phyloP scores from a whole-genome alignment of 2,797 vertebrate genomes.

The Apogon hyalosoma region DNA sequence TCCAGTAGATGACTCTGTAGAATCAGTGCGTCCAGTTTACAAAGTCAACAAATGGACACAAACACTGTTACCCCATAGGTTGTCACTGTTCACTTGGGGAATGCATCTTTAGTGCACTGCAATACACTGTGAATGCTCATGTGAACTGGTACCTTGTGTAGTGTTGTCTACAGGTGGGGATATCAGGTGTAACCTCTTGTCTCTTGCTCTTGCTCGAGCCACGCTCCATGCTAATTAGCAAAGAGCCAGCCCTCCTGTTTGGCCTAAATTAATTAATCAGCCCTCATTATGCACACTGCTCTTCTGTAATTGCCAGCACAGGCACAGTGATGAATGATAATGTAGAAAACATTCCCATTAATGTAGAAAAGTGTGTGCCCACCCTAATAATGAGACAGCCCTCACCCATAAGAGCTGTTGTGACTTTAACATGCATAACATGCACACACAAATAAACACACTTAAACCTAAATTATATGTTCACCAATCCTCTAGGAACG shows the following conservation, averaged over 20 bases:
- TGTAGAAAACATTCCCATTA: slow-evolving; percentile 83
- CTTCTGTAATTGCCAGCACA: slow-evolving; percentile 83
- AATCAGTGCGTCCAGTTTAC: slow-evolving; percentile 29
- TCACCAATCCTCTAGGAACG: slow-evolving; percentile 53
- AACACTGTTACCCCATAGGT: slow-evolving; percentile 23
- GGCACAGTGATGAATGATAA: slow-evolving; percentile 83
- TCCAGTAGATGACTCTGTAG: slow-evolving; percentile 74
- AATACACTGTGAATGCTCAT: slow-evolving; percentile 29
- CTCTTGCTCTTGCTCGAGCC: slow-evolving; percentile 64
- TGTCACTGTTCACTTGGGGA: slow-evolving; percentile 14
- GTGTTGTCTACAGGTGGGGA: slow-evolving; percentile 71
- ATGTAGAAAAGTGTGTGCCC: slow-evolving; percentile 76
- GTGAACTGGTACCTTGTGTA: slow-evolving; percentile 36
- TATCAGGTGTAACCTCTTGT: slow-evolving; percentile 78
- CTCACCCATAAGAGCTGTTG: slow-evolving; percentile 63
- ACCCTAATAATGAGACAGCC: slow-evolving; percentile 78
- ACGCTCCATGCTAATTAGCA: slow-evolving; percentile 81
- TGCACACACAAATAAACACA: slow-evolving; percentile 54
- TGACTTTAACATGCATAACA: slow-evolving; percentile 37
- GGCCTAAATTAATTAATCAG: slow-evolving; percentile 88
- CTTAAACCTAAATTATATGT: slow-evolving; percentile 48
- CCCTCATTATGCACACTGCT: slow-evolving; percentile 85
- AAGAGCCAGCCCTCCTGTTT: slow-evolving; percentile 83
- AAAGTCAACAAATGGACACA: slow-evolving; percentile 28
- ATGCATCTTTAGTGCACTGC: slow-evolving; percentile 17